Conservation (phyloP, 2,797 vertebrate species). For the Sebastes matsubarae region DNA sequence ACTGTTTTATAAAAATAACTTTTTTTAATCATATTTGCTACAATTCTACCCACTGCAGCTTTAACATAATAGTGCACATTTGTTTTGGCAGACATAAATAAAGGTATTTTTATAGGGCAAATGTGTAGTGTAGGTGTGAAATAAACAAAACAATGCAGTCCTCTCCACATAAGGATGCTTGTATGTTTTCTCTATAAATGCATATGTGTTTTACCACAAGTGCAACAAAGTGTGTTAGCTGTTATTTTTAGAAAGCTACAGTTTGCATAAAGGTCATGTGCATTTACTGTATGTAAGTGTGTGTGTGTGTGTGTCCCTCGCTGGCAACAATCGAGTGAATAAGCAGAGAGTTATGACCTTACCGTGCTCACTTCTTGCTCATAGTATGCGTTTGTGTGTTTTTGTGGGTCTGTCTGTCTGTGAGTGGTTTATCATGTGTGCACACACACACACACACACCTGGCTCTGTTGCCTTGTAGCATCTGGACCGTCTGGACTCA, state of each 20-base stretch:
- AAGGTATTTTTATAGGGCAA: background rate
- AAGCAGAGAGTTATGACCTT: background rate
- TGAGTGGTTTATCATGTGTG: background rate
- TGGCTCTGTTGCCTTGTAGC: constrained; percentile 18
- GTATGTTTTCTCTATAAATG: background rate
- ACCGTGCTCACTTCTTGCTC: background rate
- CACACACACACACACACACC: background rate
- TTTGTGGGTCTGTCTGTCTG: background rate
- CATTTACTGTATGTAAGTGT: background rate
- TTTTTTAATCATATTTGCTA: too few species aligned
- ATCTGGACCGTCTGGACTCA: constrained; percentile 38
- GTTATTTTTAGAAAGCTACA: background rate
- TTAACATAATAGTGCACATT: background rate
- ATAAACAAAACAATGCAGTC: background rate
- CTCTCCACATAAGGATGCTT: background rate
- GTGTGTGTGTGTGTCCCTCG: background rate
- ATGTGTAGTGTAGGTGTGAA: background rate
- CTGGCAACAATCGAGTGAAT: background rate
- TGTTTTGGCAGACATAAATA: background rate
- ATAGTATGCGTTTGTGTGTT: background rate
- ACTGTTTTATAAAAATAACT: too few species aligned
- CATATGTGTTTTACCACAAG: background rate
- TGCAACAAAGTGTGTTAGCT: background rate
- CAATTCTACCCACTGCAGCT: too few species aligned
- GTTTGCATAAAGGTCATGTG: background rate